phyloP scores from a whole-genome alignment of 2,888 invertebrate species.

The Erebia ligea region DNA sequence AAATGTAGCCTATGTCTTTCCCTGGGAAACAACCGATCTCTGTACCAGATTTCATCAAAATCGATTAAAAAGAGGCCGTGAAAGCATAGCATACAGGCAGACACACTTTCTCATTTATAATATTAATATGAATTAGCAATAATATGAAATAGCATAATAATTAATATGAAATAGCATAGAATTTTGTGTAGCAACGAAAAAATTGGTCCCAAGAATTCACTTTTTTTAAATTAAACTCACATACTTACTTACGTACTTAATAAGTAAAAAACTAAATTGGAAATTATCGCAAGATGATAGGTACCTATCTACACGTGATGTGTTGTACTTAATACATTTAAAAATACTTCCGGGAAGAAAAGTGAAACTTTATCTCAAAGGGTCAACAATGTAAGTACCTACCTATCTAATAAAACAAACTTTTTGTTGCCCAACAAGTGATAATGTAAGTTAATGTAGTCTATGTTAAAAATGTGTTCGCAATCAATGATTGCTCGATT shows the following conservation, averaged over 20 bases:
- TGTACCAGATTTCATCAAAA: too few relatives aligned
- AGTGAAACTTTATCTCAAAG: conserved; percentile 3
- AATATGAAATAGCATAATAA: too few relatives aligned
- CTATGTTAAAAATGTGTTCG: background rate
- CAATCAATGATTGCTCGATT: background rate
- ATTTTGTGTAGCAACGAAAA: background rate
- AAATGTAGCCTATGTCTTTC: too few relatives aligned
- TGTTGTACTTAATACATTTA: background rate
- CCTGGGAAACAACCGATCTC: too few relatives aligned
- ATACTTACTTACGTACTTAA: too few relatives aligned
- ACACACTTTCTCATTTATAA: too few relatives aligned
- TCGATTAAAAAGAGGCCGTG: too few relatives aligned
- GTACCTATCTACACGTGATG: background rate
- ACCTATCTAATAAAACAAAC: background rate
- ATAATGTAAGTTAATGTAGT: background rate
- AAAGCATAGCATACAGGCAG: too few relatives aligned
- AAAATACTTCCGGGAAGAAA: background rate
- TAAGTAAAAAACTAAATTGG: background rate
- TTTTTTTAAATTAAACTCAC: background rate
- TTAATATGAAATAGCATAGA: too few relatives aligned
- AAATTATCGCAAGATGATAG: background rate
- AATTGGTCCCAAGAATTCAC: background rate
- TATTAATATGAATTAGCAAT: too few relatives aligned
- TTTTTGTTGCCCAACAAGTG: background rate
- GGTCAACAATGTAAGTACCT: background rate